Evolutionary conservation across 2,113 vertebrate genomes (phyloP).

Genomic region (Orycteropus afer): DNA sequence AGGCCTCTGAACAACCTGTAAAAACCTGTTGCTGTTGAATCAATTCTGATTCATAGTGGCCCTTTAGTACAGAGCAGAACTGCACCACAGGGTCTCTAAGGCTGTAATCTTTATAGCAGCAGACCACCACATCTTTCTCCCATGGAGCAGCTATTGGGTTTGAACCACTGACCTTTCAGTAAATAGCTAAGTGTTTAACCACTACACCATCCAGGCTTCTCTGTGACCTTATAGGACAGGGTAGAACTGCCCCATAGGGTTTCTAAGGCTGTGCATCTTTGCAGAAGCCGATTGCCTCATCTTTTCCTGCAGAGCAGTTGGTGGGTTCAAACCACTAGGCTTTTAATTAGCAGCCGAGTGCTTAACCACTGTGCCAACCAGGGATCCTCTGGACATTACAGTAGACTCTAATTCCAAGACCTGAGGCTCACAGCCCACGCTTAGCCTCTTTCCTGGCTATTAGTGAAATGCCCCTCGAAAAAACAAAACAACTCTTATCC

Average conservation of each 20-base stretch:
- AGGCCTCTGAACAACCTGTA: neutral
- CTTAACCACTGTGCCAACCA: neutral
- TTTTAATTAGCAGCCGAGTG: neutral
- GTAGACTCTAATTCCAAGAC: neutral
- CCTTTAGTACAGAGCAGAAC: neutral
- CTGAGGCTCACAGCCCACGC: neutral
- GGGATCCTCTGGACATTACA: neutral
- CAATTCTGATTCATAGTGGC: neutral
- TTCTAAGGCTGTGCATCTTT: too few relatives aligned
- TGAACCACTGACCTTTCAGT: too few relatives aligned
- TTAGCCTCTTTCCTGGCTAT: neutral
- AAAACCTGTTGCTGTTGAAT: neutral
- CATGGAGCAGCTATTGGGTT: neutral
- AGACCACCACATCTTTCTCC: neutral
- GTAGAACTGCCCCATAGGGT: too few relatives aligned
- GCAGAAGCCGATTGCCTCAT: too few relatives aligned
- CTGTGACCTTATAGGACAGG: too few relatives aligned
- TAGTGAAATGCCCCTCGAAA: neutral
- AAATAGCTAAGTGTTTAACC: too few relatives aligned
- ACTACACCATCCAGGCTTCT: too few relatives aligned
- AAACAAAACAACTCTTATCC: neutral
- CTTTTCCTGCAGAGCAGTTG: too few relatives aligned
- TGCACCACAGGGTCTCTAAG: neutral
- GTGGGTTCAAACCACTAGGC: too few relatives aligned
- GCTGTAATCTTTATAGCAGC: neutral